Conservation (phyloP, 1,140 invertebrate species). For the Papilio polyxenes region DNA sequence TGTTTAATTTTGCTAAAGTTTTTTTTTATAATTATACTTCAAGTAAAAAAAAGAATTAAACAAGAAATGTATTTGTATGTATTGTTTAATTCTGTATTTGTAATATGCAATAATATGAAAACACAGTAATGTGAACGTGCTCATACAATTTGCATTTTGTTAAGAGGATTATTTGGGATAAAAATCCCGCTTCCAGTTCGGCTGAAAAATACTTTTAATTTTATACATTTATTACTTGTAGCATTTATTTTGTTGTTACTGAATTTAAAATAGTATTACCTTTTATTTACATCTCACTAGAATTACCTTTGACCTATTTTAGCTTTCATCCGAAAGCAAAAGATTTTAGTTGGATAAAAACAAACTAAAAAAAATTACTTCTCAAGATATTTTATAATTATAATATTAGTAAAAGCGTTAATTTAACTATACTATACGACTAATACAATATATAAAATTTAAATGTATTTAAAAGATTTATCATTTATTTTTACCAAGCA, state of each 20-base stretch:
- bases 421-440: no score
- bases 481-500: no score
- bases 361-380: background rate
- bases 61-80: background rate
- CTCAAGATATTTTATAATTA: background rate
- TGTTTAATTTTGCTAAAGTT: background rate
- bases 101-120: constrained; percentile 8
- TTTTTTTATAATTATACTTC: no score
- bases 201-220: background rate
- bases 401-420: no score
- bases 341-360: constrained; percentile 2
- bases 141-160: constrained; percentile 28
- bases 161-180: constrained; percentile 26
- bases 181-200: background rate
- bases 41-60: no score
- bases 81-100: constrained; percentile 2
- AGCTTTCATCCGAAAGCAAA: background rate
- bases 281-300: background rate
- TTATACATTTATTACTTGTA: background rate
- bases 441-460: no score
- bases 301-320: background rate
- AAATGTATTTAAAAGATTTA: no score
- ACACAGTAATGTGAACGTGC: background rate
- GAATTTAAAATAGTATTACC: background rate
- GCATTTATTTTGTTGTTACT: background rate